Conservation (phyloP, 2,797 vertebrate genomes). For the Cichlasoma orientale region DNA sequence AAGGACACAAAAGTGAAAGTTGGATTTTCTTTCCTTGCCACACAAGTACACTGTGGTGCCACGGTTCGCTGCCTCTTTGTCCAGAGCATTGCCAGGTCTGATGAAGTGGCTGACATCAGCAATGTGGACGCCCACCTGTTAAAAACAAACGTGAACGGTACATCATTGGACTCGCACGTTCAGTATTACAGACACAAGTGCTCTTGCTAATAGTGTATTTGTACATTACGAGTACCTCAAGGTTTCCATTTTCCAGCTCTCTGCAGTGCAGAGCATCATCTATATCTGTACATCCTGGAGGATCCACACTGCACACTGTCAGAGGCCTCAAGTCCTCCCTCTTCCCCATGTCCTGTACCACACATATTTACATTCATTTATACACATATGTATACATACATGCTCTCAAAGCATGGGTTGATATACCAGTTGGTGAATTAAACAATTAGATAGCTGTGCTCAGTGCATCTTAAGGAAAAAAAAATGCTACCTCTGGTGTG, state of each 20-base stretch:
- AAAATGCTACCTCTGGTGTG: conserved; percentile 84
- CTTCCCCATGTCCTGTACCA: conserved; percentile 85
- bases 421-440: background rate
- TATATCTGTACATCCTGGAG: conserved; percentile 97
- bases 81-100: conserved; percentile 93
- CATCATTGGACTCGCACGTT: background rate
- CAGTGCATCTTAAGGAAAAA: background rate
- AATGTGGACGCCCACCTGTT: conserved; percentile 95
- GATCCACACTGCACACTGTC: conserved; percentile 94
- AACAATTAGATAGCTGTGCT: background rate
- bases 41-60: conserved; percentile 98
- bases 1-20: background rate
- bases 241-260: conserved; percentile 89
- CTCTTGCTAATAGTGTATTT: background rate
- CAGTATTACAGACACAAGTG: background rate
- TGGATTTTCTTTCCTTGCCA: conserved; percentile 85
- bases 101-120: conserved; percentile 99
- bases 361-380: background rate
- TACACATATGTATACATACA: background rate
- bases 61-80: conserved; percentile 92
- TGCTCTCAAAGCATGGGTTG: background rate
- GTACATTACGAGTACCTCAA: conserved; percentile 82
- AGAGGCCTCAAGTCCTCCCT: conserved; percentile 90
- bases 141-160: background rate
- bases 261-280: conserved; percentile 94